Evolutionary conservation across 2,888 invertebrate genomes (phyloP), one percentile per base, ranked within the genome.

Genomic region (Heliconius charithonia): DNA sequence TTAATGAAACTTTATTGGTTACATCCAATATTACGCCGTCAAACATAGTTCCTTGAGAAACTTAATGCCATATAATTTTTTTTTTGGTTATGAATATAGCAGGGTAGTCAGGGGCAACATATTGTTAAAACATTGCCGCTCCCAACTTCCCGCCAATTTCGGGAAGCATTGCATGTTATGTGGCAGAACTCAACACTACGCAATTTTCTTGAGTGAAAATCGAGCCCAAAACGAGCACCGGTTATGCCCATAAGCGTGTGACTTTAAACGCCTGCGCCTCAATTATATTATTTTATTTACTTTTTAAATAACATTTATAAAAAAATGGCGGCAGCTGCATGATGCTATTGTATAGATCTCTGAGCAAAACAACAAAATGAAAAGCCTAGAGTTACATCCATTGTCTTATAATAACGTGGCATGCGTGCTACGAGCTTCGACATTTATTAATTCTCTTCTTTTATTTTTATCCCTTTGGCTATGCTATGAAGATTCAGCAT

Each of bases 361-460:
- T 59, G 13, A 59, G 16, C 32, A 59, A 72, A 72, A 72, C 37
- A 63, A 74, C 37, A 27, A 41, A 37, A 63, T 37, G 12, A 74
- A 74, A 27, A 4, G 41, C 41, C 27, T 63, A 37, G 62, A 74
- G 37, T 74, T 74, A 74, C 12, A 63, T 41, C 59, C 63, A 63
- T 63, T 63, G 73, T 74, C 41, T 74, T 32, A 74, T 62, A n/a
- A 62, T 41, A 74, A 63, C 59, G 32, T 59, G 56, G 72, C 72
- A 7, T 59, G 59, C 7, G 59, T 72, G 72, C 72, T 56, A 59
- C 32, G 25, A 32, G 59, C 72, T 56, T 72, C 59, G 56, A 72
- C 25, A n/a, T 72, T 59, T 72, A 59, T 72, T 59, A 32, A 37
- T 76, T 29, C 27, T 29, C n/a, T 37, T 37, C 32, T 32, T 32